Base-by-base conservation (phyloP, 2,113 vertebrate genomes). In the Fukomys damarensis region DNA sequence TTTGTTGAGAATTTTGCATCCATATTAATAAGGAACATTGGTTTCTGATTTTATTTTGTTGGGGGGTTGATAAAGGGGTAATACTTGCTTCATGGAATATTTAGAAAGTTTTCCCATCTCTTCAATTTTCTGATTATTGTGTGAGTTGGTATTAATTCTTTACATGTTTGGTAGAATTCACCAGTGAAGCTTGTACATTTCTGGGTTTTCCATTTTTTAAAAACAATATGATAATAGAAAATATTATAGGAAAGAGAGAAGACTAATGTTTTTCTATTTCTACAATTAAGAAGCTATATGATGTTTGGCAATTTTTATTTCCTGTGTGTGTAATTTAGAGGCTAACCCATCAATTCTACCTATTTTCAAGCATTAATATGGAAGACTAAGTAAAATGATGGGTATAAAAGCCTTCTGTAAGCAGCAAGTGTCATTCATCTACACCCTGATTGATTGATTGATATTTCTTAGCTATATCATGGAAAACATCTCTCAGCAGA, bases 171-270 rank as follows among this genome's bases (percentile, higher is more conserved):
- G 3, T 83, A 76, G 26, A 89, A 61, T 87, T 89, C 17, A 72
- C 49, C 65, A 96, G 28, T 58, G 30, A 52, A 84, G 3, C 20
- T 26, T 74, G 72, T 7, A 28, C 0, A 66, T 89, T 89, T 58
- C 8, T 65, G 82, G 82, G 46, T 77, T 61, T n/a, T 35, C 72
- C 7, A 94, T 90, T 96, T 80, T 83, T 43, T 61, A 83, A 89
- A 93, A 89, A 5, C 58, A 89, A 70, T 43, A 76, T n/a, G 32
- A 49, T 26, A 72, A 79, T 38, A 92, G 26, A 93, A 70, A 82
- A 28, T 72, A 66, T 24, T 16, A 91, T 2, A 94, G 24, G 77
- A 17, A 92, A 68, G 6, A 94, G 24, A 94, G 38, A 88, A 58
- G 19, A 91, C 0, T n/a, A 66, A 43, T 38, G 4, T 30, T 70